Percentiles rank a stretch among this genome's conserved stretches.
These are phyloP conservation scores for Ostrea denselamellosa DNA, from an alignment of 1,140 invertebrate species.

Conservation along the genomic window DNA sequence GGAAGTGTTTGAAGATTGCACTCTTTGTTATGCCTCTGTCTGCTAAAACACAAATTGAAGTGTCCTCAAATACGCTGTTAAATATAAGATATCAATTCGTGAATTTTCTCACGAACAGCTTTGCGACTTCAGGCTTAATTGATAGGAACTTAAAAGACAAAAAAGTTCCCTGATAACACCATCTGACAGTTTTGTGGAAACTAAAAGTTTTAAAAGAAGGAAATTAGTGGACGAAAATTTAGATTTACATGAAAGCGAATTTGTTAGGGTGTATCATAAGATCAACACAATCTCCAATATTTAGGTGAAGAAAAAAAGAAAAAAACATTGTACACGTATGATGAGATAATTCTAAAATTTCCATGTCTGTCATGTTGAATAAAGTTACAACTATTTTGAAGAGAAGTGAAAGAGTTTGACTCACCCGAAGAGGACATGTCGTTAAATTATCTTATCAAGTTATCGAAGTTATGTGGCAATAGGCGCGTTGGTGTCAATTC, in stretches of 20 bases:
- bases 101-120: constrained; percentile 32
- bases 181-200: constrained; percentile 18
- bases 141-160: constrained; percentile 26
- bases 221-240: background rate
- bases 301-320: background rate
- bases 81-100: constrained; percentile 29
- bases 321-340: background rate
- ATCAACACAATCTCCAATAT: background rate
- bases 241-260: constrained; percentile 7
- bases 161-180: constrained; percentile 20
- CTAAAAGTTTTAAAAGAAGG: constrained; percentile 15
- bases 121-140: constrained; percentile 28
- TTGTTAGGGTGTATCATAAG: constrained; percentile 14
- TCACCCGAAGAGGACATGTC: background rate
- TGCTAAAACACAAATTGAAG: constrained; percentile 36
- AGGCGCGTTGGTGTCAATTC: background rate
- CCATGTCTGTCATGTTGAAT: background rate
- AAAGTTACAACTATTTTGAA: background rate
- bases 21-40: constrained; percentile 4
- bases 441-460: constrained; percentile 4
- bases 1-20: constrained; percentile 37
- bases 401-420: background rate
- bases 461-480: constrained; percentile 16
- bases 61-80: constrained; percentile 22
- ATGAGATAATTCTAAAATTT: background rate